Base-by-base conservation (phyloP, 2,888 invertebrate genomes). In the Calliopum simillimum region DNA sequence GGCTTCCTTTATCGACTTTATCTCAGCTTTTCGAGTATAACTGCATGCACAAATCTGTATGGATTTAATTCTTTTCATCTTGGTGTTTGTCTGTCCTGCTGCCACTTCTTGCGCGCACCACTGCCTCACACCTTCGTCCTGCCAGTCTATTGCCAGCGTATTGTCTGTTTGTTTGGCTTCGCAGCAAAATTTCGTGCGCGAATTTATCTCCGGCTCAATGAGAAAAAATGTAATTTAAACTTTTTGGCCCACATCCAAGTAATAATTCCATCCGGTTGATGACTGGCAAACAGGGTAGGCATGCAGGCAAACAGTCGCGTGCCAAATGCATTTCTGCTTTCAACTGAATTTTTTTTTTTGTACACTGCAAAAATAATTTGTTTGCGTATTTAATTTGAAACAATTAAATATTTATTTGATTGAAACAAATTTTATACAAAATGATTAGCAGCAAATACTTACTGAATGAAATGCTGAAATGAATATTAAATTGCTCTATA, bases 181-280 rank as follows among this genome's bases (percentile, higher is more conserved):
- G 33, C 4, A 33, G 33, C 33, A 33, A 33, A 5, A 33, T 62
- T 44, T 23, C 25, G 4, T 1, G 44, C 62, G 47, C 46, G 19
- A 25, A 59, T 46, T 62, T 62, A 62, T 62, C 62, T 47, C n/a
- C 47, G 8, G 25, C 59, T 59, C 59, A 43, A 44, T 59, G 47
- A 25, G 44, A 13, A 43, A 78, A 81, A 80, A 80, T 80, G 80
- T 80, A 81, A 80, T 80, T 81, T 80, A 81, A 79, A 74, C 79
- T 80, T 81, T 80, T 76, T 81, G 81, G 81, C 76, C 65, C 62
- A 61, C 59, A 73, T 80, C 80, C 80, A 80, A 80, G 78, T 76
- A 80, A 81, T 80, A 80, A 81, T 80, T 81, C 79, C 79, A 78
- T 73, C 70, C n/a, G 46, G 62, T 23, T 44, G 62, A 62, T 62